A percentile compares a stretch with the other conserved stretches of the same genome.
Conservation (phyloP, 2,888 invertebrate species). For the Punctoribates punctum region DNA sequence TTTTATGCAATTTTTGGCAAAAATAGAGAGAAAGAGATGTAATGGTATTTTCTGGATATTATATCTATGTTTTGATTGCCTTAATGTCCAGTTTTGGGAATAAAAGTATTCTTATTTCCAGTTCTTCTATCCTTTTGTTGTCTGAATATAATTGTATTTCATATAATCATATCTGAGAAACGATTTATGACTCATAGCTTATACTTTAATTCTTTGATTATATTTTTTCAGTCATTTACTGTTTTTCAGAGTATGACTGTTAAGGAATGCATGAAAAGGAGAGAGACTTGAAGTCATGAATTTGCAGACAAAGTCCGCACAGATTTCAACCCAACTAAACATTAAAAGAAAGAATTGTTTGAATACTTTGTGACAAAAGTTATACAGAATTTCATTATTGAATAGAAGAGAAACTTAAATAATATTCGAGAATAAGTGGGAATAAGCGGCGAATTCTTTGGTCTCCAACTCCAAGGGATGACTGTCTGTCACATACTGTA, state of each 20-base stretch:
- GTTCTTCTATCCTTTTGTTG: too few species aligned
- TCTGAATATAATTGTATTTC: background rate
- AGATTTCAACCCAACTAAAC: background rate
- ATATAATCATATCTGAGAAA: background rate
- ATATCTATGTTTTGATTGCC: too few species aligned
- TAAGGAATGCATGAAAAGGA: background rate
- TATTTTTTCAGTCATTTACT: background rate
- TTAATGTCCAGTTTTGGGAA: too few species aligned
- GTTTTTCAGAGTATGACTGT: background rate
- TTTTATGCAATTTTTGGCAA: too few species aligned
- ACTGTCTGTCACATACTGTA: too few species aligned
- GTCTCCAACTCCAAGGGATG: background rate
- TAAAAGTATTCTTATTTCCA: too few species aligned
- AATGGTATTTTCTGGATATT: too few species aligned
- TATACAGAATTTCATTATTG: background rate
- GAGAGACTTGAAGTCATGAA: background rate
- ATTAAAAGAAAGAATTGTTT: background rate
- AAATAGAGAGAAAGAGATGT: too few species aligned
- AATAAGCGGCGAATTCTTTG: background rate
- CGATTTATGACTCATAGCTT: background rate
- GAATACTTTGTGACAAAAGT: slow-evolving; percentile 11
- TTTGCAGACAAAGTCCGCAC: too few species aligned
- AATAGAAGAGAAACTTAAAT: too few species aligned
- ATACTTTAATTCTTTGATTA: background rate
- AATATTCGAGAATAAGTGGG: background rate